Conservation (phyloP, 2,797 vertebrate species). For the Silurus aristotelis region DNA sequence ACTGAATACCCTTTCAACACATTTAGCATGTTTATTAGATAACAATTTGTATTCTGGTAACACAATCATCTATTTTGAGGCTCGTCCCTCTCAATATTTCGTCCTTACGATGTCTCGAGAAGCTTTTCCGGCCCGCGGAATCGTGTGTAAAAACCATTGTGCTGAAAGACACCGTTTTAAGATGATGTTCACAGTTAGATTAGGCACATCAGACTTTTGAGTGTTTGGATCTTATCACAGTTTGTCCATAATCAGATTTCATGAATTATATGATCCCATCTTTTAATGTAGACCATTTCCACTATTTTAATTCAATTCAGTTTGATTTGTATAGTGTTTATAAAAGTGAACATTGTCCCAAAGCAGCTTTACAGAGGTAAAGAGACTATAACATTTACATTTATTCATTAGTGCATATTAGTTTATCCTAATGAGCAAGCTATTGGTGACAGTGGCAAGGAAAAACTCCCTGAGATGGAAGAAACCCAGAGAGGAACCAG, state of each 20-base stretch:
- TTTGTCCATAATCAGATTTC: not conserved
- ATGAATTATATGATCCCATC: no score
- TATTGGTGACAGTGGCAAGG: no score
- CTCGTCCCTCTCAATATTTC: not conserved
- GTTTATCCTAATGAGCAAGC: no score
- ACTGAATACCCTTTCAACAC: not conserved
- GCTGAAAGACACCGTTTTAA: not conserved
- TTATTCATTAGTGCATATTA: no score
- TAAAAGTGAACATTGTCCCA: no score
- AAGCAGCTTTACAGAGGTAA: no score
- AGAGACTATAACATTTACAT: no score
- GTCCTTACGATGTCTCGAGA: not conserved
- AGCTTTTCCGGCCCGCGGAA: not conserved
- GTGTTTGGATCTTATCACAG: not conserved
- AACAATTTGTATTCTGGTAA: not conserved
- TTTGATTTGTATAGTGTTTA: no score
- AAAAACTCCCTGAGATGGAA: no score
- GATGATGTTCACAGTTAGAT: not conserved
- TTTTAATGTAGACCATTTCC: not conserved
- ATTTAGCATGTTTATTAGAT: not conserved
- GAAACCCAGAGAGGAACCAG: no score
- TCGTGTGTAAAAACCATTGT: not conserved
- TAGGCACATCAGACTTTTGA: not conserved
- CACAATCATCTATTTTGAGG: not conserved
- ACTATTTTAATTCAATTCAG: not conserved